These are phyloP conservation scores for Silurus meridionalis DNA, from an alignment of 2,113 vertebrate species.

Conservation along the genomic window DNA sequence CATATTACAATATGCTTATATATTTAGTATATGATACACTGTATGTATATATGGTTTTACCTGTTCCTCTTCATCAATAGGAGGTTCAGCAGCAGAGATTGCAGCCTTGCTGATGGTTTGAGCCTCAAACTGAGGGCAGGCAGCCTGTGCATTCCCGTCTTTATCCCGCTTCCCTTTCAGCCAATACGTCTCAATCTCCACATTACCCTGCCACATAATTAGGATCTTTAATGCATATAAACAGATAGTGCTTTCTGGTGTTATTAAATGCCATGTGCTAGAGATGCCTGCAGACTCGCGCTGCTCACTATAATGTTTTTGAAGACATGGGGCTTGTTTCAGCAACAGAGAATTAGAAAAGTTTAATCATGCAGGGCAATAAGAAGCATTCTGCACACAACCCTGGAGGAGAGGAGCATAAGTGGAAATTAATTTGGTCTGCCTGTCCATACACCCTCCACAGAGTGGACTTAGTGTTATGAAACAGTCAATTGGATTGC, in stretches of 20 bases:
- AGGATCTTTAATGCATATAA: neutral
- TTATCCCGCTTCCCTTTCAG: conserved; percentile 74
- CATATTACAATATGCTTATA: neutral
- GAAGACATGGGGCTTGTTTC: neutral
- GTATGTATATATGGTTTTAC: conserved; percentile 47
- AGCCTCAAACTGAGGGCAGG: conserved; percentile 72
- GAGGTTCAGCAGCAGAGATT: conserved; percentile 58
- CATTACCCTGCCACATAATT: conserved; percentile 61
- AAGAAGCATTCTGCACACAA: neutral
- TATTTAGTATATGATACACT: neutral
- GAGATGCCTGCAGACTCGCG: neutral
- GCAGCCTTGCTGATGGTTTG: conserved; percentile 70
- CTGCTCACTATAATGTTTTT: neutral
- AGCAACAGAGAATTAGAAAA: neutral
- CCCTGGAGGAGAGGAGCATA: neutral
- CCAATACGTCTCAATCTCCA: conserved; percentile 77
- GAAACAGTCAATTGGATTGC: neutral
- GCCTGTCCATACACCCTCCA: neutral
- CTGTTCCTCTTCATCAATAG: conserved; percentile 59
- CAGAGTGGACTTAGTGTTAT: neutral
- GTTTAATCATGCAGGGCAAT: neutral
- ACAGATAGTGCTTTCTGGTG: neutral
- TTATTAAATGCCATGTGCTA: neutral
- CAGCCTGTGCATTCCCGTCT: conserved; percentile 72
- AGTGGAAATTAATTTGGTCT: neutral